These are phyloP conservation scores for Ornithoptera alexandrae DNA, from an alignment of 2,888 invertebrate genomes.

Conservation along the genomic window DNA sequence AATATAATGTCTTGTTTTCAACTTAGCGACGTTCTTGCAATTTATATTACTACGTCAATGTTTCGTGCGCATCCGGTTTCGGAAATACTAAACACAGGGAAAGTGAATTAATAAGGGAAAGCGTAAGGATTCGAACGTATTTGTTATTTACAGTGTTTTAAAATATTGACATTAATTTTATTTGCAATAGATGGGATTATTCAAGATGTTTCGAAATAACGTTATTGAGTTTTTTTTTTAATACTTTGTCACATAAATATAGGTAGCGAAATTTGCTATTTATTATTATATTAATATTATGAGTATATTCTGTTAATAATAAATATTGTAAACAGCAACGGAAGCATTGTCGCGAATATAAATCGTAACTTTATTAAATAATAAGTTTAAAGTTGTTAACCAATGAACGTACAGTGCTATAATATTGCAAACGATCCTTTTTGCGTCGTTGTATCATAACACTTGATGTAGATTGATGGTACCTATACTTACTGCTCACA, in stretches of 20 bases:
- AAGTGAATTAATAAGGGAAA: slow-evolving; percentile 77
- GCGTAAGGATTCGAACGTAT: slow-evolving; percentile 66
- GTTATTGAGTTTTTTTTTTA: no score
- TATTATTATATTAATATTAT: no score
- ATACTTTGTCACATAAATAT: no score
- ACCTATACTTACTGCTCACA: slow-evolving; percentile 4
- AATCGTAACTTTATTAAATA: slow-evolving; percentile 50
- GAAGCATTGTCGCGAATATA: slow-evolving; percentile 26
- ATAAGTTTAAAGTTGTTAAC: slow-evolving; percentile 46
- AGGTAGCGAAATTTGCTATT: no score
- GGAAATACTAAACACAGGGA: slow-evolving; percentile 52
- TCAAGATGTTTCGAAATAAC: no score
- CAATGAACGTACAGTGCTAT: slow-evolving; percentile 42
- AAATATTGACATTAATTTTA: no score
- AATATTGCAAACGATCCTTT: slow-evolving; percentile 32
- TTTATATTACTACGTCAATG: slow-evolving; percentile 37
- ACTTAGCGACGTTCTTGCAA: slow-evolving; percentile 16
- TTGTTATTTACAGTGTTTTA: no score
- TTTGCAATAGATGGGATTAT: no score
- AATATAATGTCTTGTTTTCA: no score
- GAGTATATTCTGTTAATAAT: no score
- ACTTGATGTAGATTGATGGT: slow-evolving; percentile 71
- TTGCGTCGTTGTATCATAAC: slow-evolving; percentile 50
- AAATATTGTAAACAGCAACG: neutral
- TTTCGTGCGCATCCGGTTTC: slow-evolving; percentile 42